Percentiles rank a stretch among this genome's conserved stretches.
Evolutionary conservation across 2,113 vertebrate genomes (phyloP).

Genomic region (Pachypanchax playfairii): DNA sequence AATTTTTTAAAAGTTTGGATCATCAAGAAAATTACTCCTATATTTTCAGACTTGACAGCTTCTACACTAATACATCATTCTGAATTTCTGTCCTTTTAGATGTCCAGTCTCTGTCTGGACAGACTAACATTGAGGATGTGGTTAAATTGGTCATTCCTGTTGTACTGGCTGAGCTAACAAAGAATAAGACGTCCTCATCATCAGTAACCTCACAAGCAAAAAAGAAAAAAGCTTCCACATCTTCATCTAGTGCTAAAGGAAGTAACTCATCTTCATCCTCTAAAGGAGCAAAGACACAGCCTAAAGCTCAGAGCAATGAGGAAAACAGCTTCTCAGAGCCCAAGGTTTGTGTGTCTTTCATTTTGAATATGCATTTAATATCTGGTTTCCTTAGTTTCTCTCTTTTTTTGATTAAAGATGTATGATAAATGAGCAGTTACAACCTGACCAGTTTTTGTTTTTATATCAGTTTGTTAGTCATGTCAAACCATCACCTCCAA

Average conservation of each 20-base stretch:
- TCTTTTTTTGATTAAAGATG: not conserved
- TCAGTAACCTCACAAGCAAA: not conserved
- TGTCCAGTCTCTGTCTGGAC: conserved; percentile 49
- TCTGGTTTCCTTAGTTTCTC: not conserved
- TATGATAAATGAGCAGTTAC: not conserved
- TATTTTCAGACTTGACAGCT: not conserved
- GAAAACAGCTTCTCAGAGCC: conserved; percentile 4
- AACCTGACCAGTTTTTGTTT: not conserved
- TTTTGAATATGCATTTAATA: not conserved
- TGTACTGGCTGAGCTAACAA: conserved; percentile 65
- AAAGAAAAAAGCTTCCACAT: not conserved
- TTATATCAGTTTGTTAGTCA: conserved; percentile 3
- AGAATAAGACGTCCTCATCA: conserved; percentile 50
- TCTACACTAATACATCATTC: not conserved
- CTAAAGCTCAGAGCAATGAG: not conserved
- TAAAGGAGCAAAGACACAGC: not conserved
- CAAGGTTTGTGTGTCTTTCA: conserved; percentile 23
- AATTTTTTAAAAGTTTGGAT: too few relatives aligned
- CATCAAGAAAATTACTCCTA: too few relatives aligned
- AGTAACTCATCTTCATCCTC: conserved; percentile 2
- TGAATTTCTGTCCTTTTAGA: conserved; percentile 24
- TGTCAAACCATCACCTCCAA: conserved; percentile 7
- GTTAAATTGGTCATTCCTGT: conserved; percentile 67
- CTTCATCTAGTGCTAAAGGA: not conserved
- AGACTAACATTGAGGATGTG: conserved; percentile 50